Evolutionary conservation across 2,113 vertebrate genomes (phyloP), one percentile per base, ranked within the genome.

Genomic region (Mohoua ochrocephala): DNA sequence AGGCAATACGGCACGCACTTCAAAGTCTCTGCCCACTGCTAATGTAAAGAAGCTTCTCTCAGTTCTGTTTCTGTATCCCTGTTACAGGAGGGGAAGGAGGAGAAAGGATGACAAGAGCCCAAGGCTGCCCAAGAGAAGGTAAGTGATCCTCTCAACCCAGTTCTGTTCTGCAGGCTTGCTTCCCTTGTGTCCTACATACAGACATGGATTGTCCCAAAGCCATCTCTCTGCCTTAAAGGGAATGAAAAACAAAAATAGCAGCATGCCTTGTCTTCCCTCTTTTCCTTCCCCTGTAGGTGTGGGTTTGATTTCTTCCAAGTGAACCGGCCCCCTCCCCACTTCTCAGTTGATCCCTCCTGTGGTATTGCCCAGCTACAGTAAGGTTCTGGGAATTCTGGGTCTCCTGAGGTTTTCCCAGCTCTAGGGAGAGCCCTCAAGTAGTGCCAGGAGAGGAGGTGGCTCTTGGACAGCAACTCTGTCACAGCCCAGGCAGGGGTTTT

Each of bases 101-200:
- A 98, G 99, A 97, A 99, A 99, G 98, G 99, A 99, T 87, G 99
- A 99, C 94, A 99, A 99, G 98, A 99, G 99, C 50, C 99, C 99
- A 21, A 98, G 99, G 35, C 97, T 99, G 90, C 99, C 99, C 54
- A 99, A 99, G 95, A 99, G 99, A 96, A 98, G 99, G 99, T 99
- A 85, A 98, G 89, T 64, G 52, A 45, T 54, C 28, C 30, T 41
- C 27, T 71, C 47, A 31, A 6, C 24, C 49, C 56, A 26, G 22
- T 68, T 75, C 10, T 82, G 16, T 63, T 88, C 41, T 84, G 60
- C 74, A 80, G 41, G 31, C 42, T 73, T 65, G 31, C 18, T 57
- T 84, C 57, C 49, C n/a, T 59, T 37, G 33, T 22, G 22, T 70
- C 41, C 28, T 79, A 0, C 27, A 9, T 28, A 26, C 52, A 69